Percentiles rank a stretch among this genome's conserved stretches.
Conservation (phyloP, 2,113 vertebrate genomes). For the Nycticryphes semicollaris region DNA sequence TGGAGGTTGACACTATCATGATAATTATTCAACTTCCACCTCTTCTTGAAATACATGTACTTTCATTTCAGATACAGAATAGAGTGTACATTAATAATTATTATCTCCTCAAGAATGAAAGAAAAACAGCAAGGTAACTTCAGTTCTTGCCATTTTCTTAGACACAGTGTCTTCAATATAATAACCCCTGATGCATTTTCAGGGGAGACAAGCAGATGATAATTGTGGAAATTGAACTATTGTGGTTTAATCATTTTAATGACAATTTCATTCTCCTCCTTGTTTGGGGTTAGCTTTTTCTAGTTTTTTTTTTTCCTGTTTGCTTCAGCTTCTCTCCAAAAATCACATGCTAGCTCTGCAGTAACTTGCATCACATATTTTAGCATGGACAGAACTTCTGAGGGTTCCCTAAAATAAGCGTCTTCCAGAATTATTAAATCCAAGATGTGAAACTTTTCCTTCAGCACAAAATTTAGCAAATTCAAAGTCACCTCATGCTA, state of each 20-base stretch:
- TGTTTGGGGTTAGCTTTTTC: not conserved
- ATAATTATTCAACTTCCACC: not conserved
- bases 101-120: not conserved
- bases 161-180: not conserved
- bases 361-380: not conserved
- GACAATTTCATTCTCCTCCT: not conserved
- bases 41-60: not conserved
- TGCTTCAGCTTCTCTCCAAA: not conserved
- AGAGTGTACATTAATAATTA: not conserved
- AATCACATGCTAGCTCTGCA: not conserved
- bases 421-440: not conserved
- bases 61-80: not conserved
- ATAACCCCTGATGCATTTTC: not conserved
- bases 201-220: not conserved
- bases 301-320: not conserved
- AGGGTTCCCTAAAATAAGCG: not conserved
- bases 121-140: not conserved
- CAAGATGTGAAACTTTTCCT: not conserved
- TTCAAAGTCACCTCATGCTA: not conserved
- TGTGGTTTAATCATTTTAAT: not conserved
- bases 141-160: not conserved
- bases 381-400: not conserved
- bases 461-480: not conserved
- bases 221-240: not conserved
- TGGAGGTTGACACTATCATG: not conserved